Evolutionary conservation across 1,140 invertebrate genomes (phyloP), one percentile per base, ranked within the genome.

Genomic region (Steinernema feltiae): DNA sequence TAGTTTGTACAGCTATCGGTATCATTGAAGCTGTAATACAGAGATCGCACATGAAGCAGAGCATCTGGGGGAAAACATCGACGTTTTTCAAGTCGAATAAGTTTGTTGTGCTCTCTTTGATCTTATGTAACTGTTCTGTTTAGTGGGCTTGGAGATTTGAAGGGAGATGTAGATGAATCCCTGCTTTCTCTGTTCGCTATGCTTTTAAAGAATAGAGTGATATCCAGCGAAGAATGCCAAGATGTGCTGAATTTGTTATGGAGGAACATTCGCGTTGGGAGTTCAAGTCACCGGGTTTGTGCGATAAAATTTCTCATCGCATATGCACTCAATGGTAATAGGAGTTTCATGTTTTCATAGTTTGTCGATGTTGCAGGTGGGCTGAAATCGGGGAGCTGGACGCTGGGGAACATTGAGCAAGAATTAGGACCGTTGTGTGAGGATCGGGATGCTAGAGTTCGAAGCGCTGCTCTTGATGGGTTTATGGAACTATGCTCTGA

Each of bases 391-490:
- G 31, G 30, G 18, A n/a, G n/a, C 27, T 75, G 30, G 31, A 29
- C 17, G 12, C 17, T 75, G 71, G 17, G n/a, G 27, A 75, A 75
- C 24, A 17, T 31, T 7, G 41, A 32, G 24, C 27, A 18, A 75
- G 30, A 73, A n/a, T 30, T 75, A 12, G 24, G 30, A 74, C 74
- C 32, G 12, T 78, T 76, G 18, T 77, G 27, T n/a, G 75, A 24
- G 17, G 76, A 78, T 32, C 71, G 76, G 3, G 76, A 78, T 48
- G 32, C 71, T 18, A 29, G 76, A 32, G 76, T 78, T n/a, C 48
- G 76, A 17, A 18, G 35, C 2, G 69, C 77, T 48, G 76, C 76
- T 0, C 69, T 48, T 24, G 76, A 78, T 18, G 76, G 76, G 21
- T 76, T 78, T 15, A 17, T 76, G 1, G n/a, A 7, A 7, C 29